Base-by-base conservation (phyloP, 1,140 invertebrate genomes). In the Gonioctena quinquepunctata region DNA sequence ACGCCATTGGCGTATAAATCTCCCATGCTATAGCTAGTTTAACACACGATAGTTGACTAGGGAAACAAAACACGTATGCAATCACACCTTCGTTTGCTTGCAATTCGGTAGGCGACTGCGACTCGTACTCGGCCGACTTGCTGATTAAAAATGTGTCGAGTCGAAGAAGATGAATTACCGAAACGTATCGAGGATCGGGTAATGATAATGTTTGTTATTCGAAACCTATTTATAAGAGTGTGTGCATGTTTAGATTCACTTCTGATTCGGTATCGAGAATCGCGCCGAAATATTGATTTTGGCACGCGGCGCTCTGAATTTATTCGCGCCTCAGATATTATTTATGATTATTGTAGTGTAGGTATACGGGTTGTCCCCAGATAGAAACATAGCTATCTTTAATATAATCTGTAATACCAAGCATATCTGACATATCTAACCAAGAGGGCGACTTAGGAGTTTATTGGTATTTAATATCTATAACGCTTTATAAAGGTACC, bases 221-320 rank as follows among this genome's bases (percentile, higher is more conserved):
- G 60, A 27, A 19, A 19, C 19, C 60, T 21, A 42, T 62, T 19
- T 21, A 33, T 13, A 25, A 62, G 18, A 21, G 60, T 13, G 25
- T 27, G 26, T 33, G 26, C 26, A 16, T 28, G 25, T 18, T 27
- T 26, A 26, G 16, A n/a, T 13, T 42, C 33, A 42, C 33, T 42
- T 42, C n/a, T n/a, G n/a, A n/a, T n/a, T n/a, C 33, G 5, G 60
- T n/a, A 28, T 25, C 60, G 27, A 19, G 60, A 33, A 62, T 62
- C 60, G 60, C 60, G 60, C 27, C 13, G 25, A 28, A 18, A 25
- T 66, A 66, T 66, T 56, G 65, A 66, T 66, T 66, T 56, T 66
- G 65, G 52, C 65, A 66, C 65, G 22, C 23, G 2, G 59, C 25
- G 13, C 59, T 23, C n/a, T n/a, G 13, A 27, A 16, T 27, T 27